These are phyloP conservation scores for Canis aureus DNA, from an alignment of 2,113 vertebrate species.

Conservation along the genomic window DNA sequence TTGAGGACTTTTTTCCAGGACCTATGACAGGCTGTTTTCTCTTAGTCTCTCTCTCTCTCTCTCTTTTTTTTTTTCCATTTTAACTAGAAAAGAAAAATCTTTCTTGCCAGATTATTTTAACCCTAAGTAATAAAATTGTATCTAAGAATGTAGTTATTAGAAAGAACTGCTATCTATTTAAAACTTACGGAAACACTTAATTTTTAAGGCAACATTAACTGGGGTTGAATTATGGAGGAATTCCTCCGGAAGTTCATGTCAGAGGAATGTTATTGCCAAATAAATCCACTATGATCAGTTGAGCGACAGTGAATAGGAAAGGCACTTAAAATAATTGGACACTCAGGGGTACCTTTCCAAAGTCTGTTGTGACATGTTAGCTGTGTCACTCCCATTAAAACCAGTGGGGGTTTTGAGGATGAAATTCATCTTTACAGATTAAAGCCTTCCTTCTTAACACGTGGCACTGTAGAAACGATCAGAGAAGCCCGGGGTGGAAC, in stretches of 20 bases:
- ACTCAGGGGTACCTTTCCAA: conserved; percentile 78
- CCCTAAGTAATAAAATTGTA: conserved; percentile 86
- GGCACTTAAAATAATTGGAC: conserved; percentile 87
- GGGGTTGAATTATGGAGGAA: conserved; percentile 86
- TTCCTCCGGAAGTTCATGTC: conserved; percentile 88
- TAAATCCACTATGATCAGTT: conserved; percentile 84
- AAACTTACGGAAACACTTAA: conserved; percentile 86
- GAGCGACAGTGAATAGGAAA: conserved; percentile 86
- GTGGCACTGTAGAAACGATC: conserved; percentile 52
- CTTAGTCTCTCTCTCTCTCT: conserved; percentile 72
- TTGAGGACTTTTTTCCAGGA: conserved; percentile 79
- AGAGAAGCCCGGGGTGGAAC: not conserved
- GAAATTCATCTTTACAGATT: conserved; percentile 81
- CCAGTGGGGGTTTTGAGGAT: conserved; percentile 65
- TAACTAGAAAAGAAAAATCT: conserved; percentile 83
- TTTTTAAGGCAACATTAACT: conserved; percentile 86
- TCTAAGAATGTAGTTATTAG: conserved; percentile 87
- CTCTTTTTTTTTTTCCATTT: not conserved
- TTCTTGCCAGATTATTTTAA: conserved; percentile 80
- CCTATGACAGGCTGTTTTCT: conserved; percentile 86
- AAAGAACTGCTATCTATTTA: conserved; percentile 87
- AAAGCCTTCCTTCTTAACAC: conserved; percentile 63
- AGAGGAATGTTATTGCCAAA: conserved; percentile 85
- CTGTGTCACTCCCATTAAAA: conserved; percentile 77
- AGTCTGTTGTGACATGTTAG: conserved; percentile 75